Evolutionary conservation across 2,113 vertebrate species (phyloP).

Genomic region (Crotalus tigris): DNA sequence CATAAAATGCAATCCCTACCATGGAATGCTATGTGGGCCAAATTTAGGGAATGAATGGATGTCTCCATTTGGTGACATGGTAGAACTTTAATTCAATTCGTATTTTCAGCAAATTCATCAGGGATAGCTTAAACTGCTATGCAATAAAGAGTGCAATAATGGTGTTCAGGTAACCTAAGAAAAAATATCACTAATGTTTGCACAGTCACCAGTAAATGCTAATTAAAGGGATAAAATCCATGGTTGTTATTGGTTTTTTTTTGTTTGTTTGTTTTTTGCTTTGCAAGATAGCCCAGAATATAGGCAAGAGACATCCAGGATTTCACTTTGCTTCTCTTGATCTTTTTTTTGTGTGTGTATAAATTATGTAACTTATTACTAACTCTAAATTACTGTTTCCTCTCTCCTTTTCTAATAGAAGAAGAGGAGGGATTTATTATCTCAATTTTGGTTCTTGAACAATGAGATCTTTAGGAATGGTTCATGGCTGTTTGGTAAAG

Average conservation of each 20-base stretch:
- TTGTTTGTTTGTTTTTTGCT: neutral
- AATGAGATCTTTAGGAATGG: neutral
- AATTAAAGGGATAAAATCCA: neutral
- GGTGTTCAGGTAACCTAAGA: neutral
- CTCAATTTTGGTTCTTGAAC: neutral
- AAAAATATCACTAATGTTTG: neutral
- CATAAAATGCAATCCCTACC: neutral
- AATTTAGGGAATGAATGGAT: neutral
- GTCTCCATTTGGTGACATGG: neutral
- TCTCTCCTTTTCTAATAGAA: neutral
- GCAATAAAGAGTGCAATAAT: neutral
- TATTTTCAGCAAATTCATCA: neutral
- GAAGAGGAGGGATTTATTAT: neutral
- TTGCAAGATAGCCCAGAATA: neutral
- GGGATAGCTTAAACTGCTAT: neutral
- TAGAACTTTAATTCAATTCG: neutral
- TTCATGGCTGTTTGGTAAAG: neutral
- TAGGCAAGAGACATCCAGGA: neutral
- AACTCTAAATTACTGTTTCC: neutral
- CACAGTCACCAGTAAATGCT: neutral
- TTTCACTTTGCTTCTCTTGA: neutral
- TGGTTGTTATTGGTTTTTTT: neutral
- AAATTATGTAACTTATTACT: neutral
- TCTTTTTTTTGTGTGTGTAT: neutral
- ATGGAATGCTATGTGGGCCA: neutral